Conservation (phyloP, 2,797 vertebrate species). For the Pogonophryne albipinna region DNA sequence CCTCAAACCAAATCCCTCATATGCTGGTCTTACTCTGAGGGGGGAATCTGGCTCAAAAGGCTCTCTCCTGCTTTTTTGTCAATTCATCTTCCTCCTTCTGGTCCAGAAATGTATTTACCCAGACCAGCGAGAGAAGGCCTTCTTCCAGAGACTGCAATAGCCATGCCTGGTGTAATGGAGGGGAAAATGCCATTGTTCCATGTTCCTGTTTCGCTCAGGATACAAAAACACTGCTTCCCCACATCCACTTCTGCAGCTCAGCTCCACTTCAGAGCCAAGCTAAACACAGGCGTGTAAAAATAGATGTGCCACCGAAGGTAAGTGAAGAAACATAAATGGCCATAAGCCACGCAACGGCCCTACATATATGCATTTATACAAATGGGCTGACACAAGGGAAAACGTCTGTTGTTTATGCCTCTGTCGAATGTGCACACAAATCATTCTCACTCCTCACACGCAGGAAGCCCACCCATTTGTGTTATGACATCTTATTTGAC, state of each 20-base stretch:
- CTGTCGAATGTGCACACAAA: slow-evolving; percentile 49
- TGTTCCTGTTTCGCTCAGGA: slow-evolving; percentile 77
- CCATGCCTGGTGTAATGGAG: slow-evolving; percentile 71
- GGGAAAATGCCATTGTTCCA: slow-evolving; percentile 79
- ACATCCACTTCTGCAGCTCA: slow-evolving; percentile 60
- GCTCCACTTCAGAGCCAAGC: slow-evolving; percentile 68
- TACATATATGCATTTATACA: slow-evolving; percentile 54
- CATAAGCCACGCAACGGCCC: slow-evolving; percentile 52
- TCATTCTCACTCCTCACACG: slow-evolving; percentile 45
- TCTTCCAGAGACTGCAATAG: slow-evolving; percentile 58
- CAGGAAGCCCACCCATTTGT: slow-evolving; percentile 66
- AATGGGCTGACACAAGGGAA: slow-evolving; percentile 49
- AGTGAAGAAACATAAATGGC: slow-evolving; percentile 66
- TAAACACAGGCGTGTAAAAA: slow-evolving; percentile 72
- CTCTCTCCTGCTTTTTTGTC: slow-evolving; percentile 39
- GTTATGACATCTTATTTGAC: slow-evolving; percentile 79
- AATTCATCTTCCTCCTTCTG: slow-evolving; percentile 53
- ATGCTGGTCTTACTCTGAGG: slow-evolving; percentile 55
- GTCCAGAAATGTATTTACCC: slow-evolving; percentile 65
- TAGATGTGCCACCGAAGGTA: slow-evolving; percentile 64
- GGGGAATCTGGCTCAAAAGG: slow-evolving; percentile 47
- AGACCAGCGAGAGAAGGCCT: slow-evolving; percentile 46
- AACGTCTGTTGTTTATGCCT: slow-evolving; percentile 50
- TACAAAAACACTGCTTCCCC: slow-evolving; percentile 61
- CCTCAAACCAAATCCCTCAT: slow-evolving; percentile 75